These are phyloP conservation scores for Thamnophis elegans DNA, from an alignment of 2,797 vertebrate species.

Conservation along the genomic window DNA sequence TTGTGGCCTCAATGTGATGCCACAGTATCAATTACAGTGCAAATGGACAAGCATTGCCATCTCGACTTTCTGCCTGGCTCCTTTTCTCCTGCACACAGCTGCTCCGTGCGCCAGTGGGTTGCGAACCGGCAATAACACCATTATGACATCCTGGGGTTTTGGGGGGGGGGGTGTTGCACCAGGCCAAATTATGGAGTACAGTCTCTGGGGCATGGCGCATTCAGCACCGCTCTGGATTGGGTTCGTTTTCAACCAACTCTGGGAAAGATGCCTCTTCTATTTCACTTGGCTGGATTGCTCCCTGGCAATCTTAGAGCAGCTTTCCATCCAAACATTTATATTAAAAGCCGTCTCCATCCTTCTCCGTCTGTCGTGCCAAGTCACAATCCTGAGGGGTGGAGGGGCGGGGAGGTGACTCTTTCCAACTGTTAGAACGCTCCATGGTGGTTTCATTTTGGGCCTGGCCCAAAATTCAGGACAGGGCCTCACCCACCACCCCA, in stretches of 20 bases:
- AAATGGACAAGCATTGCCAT: neutral
- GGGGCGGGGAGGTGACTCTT: neutral
- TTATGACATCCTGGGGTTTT: neutral
- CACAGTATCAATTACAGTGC: neutral
- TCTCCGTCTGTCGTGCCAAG: neutral
- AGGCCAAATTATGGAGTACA: neutral
- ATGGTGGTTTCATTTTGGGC: neutral
- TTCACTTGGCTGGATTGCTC: neutral
- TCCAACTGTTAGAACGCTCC: neutral
- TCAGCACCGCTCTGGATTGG: neutral
- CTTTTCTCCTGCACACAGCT: neutral
- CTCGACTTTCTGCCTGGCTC: neutral
- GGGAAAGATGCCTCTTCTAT: neutral
- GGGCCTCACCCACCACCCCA: neutral
- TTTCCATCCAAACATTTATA: neutral
- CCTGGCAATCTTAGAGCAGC: neutral
- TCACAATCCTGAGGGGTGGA: neutral
- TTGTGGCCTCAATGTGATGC: too few relatives aligned
- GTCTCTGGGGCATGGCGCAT: neutral
- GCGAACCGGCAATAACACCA: too few relatives aligned
- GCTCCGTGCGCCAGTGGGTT: too few relatives aligned
- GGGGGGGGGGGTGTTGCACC: neutral
- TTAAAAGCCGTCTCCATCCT: neutral
- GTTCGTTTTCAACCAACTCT: neutral
- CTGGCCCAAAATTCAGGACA: neutral